A percentile compares a stretch with the other conserved stretches of the same genome.
Evolutionary conservation across 2,888 invertebrate species (phyloP).

Genomic region (Cheilosia grossa): DNA sequence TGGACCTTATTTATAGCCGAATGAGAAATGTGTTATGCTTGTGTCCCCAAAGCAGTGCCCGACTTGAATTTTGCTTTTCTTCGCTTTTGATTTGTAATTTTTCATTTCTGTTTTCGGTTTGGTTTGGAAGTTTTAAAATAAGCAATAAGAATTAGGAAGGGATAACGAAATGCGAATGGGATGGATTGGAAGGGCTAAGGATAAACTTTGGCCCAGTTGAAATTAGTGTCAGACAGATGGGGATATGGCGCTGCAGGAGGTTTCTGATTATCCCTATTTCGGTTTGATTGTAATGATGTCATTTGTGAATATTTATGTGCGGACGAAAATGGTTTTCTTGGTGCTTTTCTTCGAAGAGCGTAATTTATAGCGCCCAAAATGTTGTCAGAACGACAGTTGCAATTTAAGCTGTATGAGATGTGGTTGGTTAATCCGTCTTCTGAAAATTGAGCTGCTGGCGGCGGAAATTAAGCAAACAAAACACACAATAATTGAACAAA

Average conservation of each 20-base stretch:
- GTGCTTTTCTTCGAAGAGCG: background rate
- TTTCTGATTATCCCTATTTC: conserved; percentile 18
- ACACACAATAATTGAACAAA: too few relatives aligned
- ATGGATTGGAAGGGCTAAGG: conserved; percentile 17
- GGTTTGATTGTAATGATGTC: conserved; percentile 1
- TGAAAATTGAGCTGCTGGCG: too few relatives aligned
- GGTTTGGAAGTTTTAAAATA: conserved; percentile 23
- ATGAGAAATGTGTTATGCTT: conserved; percentile 45
- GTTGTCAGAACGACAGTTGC: too few relatives aligned
- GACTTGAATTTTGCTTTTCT: conserved; percentile 28
- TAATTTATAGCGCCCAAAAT: too few relatives aligned
- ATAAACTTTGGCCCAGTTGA: conserved; percentile 31
- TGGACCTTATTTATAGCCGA: conserved; percentile 64
- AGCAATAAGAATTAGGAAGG: conserved; percentile 37
- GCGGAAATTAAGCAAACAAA: too few relatives aligned
- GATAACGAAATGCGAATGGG: conserved; percentile 38
- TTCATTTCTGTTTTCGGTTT: conserved; percentile 15
- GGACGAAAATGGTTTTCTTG: background rate
- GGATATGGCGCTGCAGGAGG: conserved; percentile 1
- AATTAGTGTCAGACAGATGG: conserved; percentile 54
- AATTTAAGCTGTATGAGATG: too few relatives aligned
- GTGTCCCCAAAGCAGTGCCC: conserved; percentile 46
- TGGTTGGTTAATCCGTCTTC: too few relatives aligned
- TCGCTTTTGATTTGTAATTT: conserved; percentile 69
- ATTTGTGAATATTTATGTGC: background rate